Evolutionary conservation across 92 coral and sea anemone genomes (phyloP).

Genomic region (Parazoanthus atlanticus): DNA sequence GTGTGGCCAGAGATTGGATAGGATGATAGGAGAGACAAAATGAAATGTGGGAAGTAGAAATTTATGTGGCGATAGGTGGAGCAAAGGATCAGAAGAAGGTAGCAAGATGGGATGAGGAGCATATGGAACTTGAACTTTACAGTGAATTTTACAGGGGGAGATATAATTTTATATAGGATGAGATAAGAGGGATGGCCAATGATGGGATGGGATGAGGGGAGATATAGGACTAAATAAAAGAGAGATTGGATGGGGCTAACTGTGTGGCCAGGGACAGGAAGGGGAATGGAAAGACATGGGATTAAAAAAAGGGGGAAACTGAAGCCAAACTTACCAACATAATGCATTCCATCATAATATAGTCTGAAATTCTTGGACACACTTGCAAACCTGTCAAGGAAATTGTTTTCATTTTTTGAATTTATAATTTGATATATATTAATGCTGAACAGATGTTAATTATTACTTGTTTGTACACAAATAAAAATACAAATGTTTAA

Average conservation of each 20-base stretch:
- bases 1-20: background rate
- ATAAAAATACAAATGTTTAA: background rate
- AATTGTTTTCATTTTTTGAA: background rate
- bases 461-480: too few species aligned
- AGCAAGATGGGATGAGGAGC: too few species aligned
- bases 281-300: background rate
- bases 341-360: slow-evolving; percentile 96
- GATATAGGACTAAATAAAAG: background rate
- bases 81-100: too few species aligned
- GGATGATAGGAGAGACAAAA: too few species aligned
- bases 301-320: background rate
- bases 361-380: slow-evolving; percentile 91
- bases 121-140: too few species aligned
- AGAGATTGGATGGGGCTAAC: background rate
- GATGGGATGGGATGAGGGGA: background rate
- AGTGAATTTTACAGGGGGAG: too few species aligned
- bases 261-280: background rate
- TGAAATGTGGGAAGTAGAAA: too few species aligned
- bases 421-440: background rate
- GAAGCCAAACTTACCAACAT: slow-evolving; percentile 74
- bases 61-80: too few species aligned
- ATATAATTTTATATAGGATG: too few species aligned
- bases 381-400: slow-evolving; percentile 72
- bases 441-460: too few species aligned
- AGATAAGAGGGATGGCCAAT: too few species aligned